phyloP scores from a whole-genome alignment of 2,888 invertebrate species.

The Reticulitermes lucifugus region DNA sequence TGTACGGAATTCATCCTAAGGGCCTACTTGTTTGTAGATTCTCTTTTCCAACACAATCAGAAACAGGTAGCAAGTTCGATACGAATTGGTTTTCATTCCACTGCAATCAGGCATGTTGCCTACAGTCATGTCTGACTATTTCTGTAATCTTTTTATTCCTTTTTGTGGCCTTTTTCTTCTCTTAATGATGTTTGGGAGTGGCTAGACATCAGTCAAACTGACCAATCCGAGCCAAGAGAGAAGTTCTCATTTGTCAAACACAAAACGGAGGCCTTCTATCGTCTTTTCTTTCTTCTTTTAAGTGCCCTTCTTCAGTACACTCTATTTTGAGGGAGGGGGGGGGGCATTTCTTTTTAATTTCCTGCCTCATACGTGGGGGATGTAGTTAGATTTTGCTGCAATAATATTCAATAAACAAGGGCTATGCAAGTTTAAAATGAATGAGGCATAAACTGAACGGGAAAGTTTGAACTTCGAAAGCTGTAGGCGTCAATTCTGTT shows the following conservation, averaged over 20 bases:
- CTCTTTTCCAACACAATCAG: not conserved
- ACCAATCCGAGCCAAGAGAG: conserved; percentile 42
- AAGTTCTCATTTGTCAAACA: conserved; percentile 45
- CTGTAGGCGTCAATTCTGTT: not conserved
- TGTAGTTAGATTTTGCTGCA: conserved; percentile 5
- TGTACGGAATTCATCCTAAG: not conserved
- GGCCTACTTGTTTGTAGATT: not conserved
- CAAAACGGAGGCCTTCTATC: conserved; percentile 27
- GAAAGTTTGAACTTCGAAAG: not conserved
- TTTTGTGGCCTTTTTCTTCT: conserved; percentile 2
- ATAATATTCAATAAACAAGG: not conserved
- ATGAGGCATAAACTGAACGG: not conserved
- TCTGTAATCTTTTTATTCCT: not conserved
- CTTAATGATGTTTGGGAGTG: conserved; percentile 47
- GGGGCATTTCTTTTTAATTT: not conserved
- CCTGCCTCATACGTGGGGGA: not conserved
- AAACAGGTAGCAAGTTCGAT: not conserved
- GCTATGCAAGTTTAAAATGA: too few relatives aligned
- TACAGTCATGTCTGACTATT: not conserved
- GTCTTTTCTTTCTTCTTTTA: not conserved
- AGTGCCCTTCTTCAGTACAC: conserved; percentile 5
- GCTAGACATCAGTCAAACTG: conserved; percentile 47
- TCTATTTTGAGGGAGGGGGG: not conserved
- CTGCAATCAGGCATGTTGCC: conserved; percentile 1
- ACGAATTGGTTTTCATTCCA: conserved; percentile 4